phyloP scores from a whole-genome alignment of 2,797 vertebrate species.

The Sebastes minor region DNA sequence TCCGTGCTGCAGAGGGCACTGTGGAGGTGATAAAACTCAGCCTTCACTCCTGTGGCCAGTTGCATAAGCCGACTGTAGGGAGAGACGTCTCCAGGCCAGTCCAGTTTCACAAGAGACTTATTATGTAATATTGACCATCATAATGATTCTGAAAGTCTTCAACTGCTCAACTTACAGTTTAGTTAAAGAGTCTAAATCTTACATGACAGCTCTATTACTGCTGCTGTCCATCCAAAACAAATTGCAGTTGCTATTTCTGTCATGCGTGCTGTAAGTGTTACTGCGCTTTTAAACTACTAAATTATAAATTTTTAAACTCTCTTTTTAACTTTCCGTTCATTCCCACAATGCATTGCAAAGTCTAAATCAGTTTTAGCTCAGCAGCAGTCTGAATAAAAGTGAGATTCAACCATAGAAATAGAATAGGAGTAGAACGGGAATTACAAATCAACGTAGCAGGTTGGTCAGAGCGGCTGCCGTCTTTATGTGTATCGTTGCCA shows the following conservation, averaged over 20 bases:
- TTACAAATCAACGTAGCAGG: background rate
- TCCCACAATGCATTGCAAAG: background rate
- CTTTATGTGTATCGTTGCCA: background rate
- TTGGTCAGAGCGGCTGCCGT: background rate
- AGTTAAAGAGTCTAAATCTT: conserved; percentile 7
- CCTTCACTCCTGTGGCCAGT: conserved; percentile 24
- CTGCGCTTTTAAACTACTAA: background rate
- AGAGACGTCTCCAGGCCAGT: conserved; percentile 32
- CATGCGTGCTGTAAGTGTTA: background rate
- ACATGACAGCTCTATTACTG: background rate
- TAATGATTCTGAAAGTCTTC: conserved; percentile 22
- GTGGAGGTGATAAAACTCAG: conserved; percentile 33
- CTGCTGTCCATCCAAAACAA: background rate
- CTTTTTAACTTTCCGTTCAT: background rate
- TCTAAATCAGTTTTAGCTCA: background rate
- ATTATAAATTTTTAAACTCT: background rate
- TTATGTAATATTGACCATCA: conserved; percentile 42
- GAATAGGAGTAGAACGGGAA: background rate
- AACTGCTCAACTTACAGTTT: conserved; percentile 6
- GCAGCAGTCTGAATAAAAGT: background rate
- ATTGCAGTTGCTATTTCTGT: background rate
- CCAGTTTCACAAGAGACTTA: conserved; percentile 18
- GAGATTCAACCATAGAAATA: background rate
- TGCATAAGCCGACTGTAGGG: conserved; percentile 41
- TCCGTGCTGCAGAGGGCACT: conserved; percentile 67